These are phyloP conservation scores for Drosophila pseudotakahashii DNA, from an alignment of 2,888 invertebrate genomes.

Conservation along the genomic window DNA sequence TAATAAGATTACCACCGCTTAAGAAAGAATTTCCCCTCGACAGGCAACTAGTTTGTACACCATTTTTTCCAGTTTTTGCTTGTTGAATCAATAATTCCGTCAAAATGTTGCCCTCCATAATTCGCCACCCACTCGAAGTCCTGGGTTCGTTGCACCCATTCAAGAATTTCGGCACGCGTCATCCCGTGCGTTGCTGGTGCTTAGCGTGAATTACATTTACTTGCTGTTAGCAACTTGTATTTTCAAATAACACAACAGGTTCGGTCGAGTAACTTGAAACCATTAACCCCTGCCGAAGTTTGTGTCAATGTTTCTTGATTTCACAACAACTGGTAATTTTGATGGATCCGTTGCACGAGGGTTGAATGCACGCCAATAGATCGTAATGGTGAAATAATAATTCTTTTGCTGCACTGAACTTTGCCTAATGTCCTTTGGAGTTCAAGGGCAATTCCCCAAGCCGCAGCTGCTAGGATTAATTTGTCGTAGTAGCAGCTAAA, in stretches of 20 bases:
- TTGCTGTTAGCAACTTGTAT: conserved; percentile 43
- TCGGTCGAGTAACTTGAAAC: conserved; percentile 44
- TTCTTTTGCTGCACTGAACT: neutral
- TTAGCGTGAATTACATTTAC: conserved; percentile 25
- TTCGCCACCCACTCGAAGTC: conserved; percentile 17
- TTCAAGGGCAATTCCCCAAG: conserved; percentile 20
- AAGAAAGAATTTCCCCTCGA: neutral
- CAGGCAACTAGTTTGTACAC: conserved; percentile 4
- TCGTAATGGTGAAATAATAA: conserved; percentile 5
- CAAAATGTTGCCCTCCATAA: conserved; percentile 5
- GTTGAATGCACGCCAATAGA: conserved; percentile 28
- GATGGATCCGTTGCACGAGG: conserved; percentile 15
- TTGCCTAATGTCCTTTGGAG: conserved; percentile 6
- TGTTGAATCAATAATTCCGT: conserved; percentile 38
- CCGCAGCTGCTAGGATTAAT: conserved; percentile 14
- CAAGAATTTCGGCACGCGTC: conserved; percentile 28
- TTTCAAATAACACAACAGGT: conserved; percentile 55
- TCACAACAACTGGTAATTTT: conserved; percentile 46
- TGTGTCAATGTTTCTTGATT: conserved; percentile 56
- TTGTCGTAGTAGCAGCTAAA: conserved; percentile 17
- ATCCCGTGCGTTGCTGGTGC: conserved; percentile 19
- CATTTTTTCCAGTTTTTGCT: conserved; percentile 18
- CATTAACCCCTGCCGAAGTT: conserved; percentile 49
- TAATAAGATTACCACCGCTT: neutral
- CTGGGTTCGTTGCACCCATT: conserved; percentile 54